Evolutionary conservation across 2,797 vertebrate genomes (phyloP), one percentile per base, ranked within the genome.

Genomic region (Champsocephalus esox): DNA sequence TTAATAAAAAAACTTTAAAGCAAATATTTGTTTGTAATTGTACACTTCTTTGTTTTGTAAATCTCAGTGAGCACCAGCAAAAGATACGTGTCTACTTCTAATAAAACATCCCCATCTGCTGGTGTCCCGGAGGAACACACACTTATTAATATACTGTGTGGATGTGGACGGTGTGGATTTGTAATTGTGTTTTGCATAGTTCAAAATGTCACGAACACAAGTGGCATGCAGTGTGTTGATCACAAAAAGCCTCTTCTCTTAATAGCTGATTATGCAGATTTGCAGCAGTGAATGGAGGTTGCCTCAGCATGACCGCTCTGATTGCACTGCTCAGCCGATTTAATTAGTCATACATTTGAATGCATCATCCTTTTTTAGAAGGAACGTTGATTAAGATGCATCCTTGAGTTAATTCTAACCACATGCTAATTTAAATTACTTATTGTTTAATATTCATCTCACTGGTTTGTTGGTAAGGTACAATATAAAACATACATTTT

Each of bases 101-200:
- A 3, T 19, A 11, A 13, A 84, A 84, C 19, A 83, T 50, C 82
- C 1, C 80, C 85, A 88, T 67, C 90, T 89, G 50, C 72, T 92
- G 89, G 85, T 57, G 10, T 5, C 34, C 41, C 38, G 43, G 9
- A 28, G 28, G 48, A 72, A 24, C 75, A 50, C 5, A 72, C 45
- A 63, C 28, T 60, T 41, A 0, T 17, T 51, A 9, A 43, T 44
- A 1, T 10, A 38, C 34, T 38, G 34, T 38, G 28, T 19, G 9
- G 1, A 19, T 0, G 34, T 38, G 32, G 16, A 52, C 6, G 3
- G 14, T 50, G 32, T 21, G 32, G 21, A 16, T 57, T 28, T 61
- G 57, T 60, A 38, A 66, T 61, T 61, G 50, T 52, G 46, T 68
- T 72, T 62, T 34, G 41, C 28, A 58, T 4, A 24, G 68, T 73